Evolutionary conservation across 30 jellyfish, hydroid and myxozoan species (phyloP), one percentile per base, ranked within the genome.

Genomic region (Catostylus mosaicus): DNA sequence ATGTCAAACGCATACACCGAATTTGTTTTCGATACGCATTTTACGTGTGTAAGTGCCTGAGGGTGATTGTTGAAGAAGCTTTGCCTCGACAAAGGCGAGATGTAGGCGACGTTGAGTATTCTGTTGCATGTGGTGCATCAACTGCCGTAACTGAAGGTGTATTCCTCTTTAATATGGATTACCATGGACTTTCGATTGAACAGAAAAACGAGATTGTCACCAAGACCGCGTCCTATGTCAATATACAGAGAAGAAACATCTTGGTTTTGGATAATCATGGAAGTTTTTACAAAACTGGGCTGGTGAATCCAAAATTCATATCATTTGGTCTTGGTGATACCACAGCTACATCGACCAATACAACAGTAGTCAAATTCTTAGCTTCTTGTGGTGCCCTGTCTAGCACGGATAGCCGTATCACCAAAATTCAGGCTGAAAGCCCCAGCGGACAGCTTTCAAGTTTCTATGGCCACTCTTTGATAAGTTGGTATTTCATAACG

Each of bases 291-390:
- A 68, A 24, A 38, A 68, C 80, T 26, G 65, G 35, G 26, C 65
- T 68, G 40, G 60, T 9, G 26, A 68, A 37, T 35, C 80, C 80
- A 68, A 68, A 40, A 32, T 68, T 68, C 65, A 24, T 68, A 59
- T 59, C 71, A 23, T 68, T 68, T 68, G 80, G 80, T 20, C 57
- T 68, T 43, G 80, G 80, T 18, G 80, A 68, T 68, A 1, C 62
- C 12, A 11, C 31, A 16, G 38, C 19, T 3, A 24, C 80, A 9
- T 7, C 9, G 1, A 46, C 62, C 9, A 36, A 68, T 20, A 68
- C 43, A 43, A 36, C 63, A 27, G 72, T 74, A 9, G 12, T 74
- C 43, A 33, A 54, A 57, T 74, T 38, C 40, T 32, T 74, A 24
- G 30, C 56, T 11, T 35, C 85, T 16, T 74, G 85, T 62, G 62